Conservation (phyloP, 2,888 invertebrate genomes). For the Fragum whitleyi region DNA sequence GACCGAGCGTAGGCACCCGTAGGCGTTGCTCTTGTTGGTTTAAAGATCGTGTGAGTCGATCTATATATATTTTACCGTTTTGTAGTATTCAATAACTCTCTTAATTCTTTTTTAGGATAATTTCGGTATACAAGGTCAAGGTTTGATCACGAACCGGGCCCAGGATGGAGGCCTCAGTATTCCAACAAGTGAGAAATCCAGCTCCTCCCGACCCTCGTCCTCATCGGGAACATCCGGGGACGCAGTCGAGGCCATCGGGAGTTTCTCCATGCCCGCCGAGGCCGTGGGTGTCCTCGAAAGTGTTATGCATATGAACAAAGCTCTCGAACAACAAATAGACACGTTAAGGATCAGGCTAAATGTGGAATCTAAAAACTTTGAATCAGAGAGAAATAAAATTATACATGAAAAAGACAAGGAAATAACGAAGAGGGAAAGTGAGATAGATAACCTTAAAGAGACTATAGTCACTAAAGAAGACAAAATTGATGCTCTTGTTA, state of each 20-base stretch:
- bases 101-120: slow-evolving; percentile 63
- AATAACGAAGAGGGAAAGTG: slow-evolving; percentile 66
- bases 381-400: slow-evolving; percentile 68
- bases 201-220: slow-evolving; percentile 66
- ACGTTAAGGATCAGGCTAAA: slow-evolving; percentile 73
- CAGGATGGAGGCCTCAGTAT: slow-evolving; percentile 53
- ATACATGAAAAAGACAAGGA: slow-evolving; percentile 68
- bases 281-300: slow-evolving; percentile 72
- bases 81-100: too few species aligned
- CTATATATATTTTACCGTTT: too few species aligned
- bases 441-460: slow-evolving; percentile 74
- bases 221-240: slow-evolving; percentile 51
- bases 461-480: slow-evolving; percentile 70
- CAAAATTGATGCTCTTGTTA: slow-evolving; percentile 65
- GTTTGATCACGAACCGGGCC: slow-evolving; percentile 53
- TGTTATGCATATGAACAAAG: slow-evolving; percentile 73
- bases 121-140: slow-evolving; percentile 70
- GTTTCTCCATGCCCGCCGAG: slow-evolving; percentile 68
- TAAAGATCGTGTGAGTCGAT: too few species aligned
- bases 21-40: too few species aligned
- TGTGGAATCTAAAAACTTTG: slow-evolving; percentile 73
- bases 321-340: slow-evolving; percentile 75
- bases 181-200: slow-evolving; percentile 50
- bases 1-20: too few species aligned
- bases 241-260: slow-evolving; percentile 59